Percentiles rank a stretch among this genome's conserved stretches.
phyloP scores from a whole-genome alignment of 2,888 invertebrate species.

The Aporophyla lueneburgensis region DNA sequence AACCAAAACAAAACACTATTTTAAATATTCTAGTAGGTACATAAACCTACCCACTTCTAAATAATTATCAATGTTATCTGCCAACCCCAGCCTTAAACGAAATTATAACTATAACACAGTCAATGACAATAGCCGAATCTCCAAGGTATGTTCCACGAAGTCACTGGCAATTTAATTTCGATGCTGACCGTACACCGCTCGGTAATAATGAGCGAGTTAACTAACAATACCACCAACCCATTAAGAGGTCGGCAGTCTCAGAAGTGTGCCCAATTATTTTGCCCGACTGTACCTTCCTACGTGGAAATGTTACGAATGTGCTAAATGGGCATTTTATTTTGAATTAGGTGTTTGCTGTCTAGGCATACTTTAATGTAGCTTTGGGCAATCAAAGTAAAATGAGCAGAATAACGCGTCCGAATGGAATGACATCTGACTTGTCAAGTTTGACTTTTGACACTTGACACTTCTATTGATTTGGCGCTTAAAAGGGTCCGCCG shows the following conservation, averaged over 20 bases:
- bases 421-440: no score
- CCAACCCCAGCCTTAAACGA: constrained; percentile 12
- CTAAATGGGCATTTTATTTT: constrained; percentile 10
- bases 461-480: no score
- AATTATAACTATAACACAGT: constrained; percentile 18
- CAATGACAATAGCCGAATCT: constrained; percentile 26
- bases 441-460: no score
- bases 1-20: background rate
- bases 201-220: constrained; percentile 70
- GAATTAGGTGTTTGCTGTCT: background rate
- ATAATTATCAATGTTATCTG: constrained; percentile 9
- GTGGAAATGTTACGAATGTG: constrained; percentile 36
- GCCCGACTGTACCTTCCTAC: constrained; percentile 27
- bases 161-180: constrained; percentile 57
- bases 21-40: no score
- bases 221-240: constrained; percentile 61
- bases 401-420: background rate
- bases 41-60: background rate
- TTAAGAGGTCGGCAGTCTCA: constrained; percentile 69
- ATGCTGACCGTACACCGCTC: constrained; percentile 56
- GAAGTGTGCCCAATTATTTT: constrained; percentile 72
- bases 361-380: background rate
- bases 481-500: no score
- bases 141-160: constrained; percentile 36
- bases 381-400: background rate